These are phyloP conservation scores for Choristoneura rosaceana DNA, from an alignment of 2,888 invertebrate genomes.

Conservation along the genomic window DNA sequence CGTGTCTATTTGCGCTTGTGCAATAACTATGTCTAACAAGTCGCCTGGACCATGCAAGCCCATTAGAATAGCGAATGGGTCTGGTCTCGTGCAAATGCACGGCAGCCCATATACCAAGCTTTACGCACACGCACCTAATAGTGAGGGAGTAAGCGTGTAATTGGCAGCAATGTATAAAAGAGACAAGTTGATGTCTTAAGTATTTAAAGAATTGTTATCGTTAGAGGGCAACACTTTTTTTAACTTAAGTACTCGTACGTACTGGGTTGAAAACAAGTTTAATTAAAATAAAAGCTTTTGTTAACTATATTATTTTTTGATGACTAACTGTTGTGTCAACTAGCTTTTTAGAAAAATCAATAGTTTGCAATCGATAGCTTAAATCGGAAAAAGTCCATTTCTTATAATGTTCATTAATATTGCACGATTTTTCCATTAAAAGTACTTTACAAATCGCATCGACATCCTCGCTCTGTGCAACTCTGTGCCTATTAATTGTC, in stretches of 20 bases:
- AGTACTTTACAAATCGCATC: neutral
- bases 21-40: conserved; percentile 29
- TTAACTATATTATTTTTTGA: too few species aligned
- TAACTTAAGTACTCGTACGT: too few species aligned
- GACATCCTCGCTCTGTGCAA: neutral
- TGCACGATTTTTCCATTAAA: neutral
- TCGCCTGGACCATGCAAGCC: conserved; percentile 6
- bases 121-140: conserved; percentile 5
- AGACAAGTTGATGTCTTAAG: neutral
- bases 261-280: too few species aligned
- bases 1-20: neutral
- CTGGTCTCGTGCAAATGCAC: conserved; percentile 28
- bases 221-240: too few species aligned
- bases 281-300: too few species aligned
- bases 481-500: neutral
- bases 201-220: too few species aligned
- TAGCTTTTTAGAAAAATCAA: too few species aligned
- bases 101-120: neutral
- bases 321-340: too few species aligned
- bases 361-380: too few species aligned
- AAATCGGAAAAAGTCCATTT: too few species aligned
- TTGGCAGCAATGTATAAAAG: neutral
- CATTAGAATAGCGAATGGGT: conserved; percentile 33
- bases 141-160: neutral
- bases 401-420: neutral